Percentiles rank a stretch among this genome's conserved stretches.
Conservation (phyloP, 2,888 invertebrate genomes). For the Nomada hirtipes region DNA sequence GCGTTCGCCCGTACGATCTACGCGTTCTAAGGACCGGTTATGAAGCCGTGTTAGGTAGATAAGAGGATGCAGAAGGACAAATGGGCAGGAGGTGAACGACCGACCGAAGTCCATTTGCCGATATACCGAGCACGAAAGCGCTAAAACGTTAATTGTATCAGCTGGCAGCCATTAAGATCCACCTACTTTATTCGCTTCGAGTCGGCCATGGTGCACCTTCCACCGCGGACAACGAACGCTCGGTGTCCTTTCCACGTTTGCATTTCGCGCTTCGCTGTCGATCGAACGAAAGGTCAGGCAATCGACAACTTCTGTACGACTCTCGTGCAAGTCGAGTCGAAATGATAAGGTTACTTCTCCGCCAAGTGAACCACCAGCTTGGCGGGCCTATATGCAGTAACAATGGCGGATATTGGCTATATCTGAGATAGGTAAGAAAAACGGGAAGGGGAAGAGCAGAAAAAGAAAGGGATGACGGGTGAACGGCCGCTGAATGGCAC, state of each 20-base stretch:
- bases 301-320: background rate
- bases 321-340: background rate
- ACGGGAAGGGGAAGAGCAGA: constrained; percentile 54
- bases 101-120: constrained; percentile 44
- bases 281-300: background rate
- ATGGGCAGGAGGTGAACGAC: constrained; percentile 61
- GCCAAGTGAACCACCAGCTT: background rate
- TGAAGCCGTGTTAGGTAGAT: constrained; percentile 56
- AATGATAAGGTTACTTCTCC: background rate
- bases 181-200: background rate
- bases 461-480: constrained; percentile 77
- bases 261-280: background rate
- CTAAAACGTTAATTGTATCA: constrained; percentile 60
- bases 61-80: constrained; percentile 59
- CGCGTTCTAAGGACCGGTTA: constrained; percentile 62
- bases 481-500: constrained; percentile 75
- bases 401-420: constrained; percentile 55
- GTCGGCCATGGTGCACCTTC: background rate
- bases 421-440: constrained; percentile 54
- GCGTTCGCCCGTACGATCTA: constrained; percentile 38
- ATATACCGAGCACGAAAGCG: constrained; percentile 48
- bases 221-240: background rate
- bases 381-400: constrained; percentile 27
- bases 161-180: constrained; percentile 40
- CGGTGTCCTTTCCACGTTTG: background rate